phyloP scores from a whole-genome alignment of 1,140 invertebrate species.

The Drosophila busckii region DNA sequence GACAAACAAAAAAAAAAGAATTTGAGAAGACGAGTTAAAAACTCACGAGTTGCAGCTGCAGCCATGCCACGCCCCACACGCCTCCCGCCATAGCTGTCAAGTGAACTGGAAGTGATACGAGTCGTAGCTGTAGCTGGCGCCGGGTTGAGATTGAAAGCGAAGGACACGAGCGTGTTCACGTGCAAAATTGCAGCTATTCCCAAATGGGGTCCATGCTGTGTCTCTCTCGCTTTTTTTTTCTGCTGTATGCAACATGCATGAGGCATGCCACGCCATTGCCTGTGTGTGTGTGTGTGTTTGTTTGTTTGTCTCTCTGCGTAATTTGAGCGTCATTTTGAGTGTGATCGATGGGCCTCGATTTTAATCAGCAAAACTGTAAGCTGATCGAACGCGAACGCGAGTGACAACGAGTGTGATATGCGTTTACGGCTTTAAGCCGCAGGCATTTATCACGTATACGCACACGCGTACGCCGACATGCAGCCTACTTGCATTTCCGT shows the following conservation, averaged over 20 bases:
- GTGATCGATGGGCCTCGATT: conserved; percentile 59
- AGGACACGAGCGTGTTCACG: conserved; percentile 67
- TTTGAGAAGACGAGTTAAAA: conserved; percentile 23
- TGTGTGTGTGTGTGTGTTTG: conserved; percentile 3
- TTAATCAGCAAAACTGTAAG: conserved; percentile 57
- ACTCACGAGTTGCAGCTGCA: conserved; percentile 22
- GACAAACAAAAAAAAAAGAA: not conserved
- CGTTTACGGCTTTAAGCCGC: conserved; percentile 12
- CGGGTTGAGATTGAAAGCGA: conserved; percentile 8
- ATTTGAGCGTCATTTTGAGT: conserved; percentile 59
- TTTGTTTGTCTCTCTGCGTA: conserved; percentile 25
- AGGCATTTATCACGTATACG: conserved; percentile 33
- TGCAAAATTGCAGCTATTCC: conserved; percentile 74
- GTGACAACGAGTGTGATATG: conserved; percentile 34
- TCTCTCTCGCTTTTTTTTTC: conserved; percentile 20
- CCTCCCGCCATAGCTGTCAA: conserved; percentile 57
- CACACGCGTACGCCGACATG: conserved; percentile 2
- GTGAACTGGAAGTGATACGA: conserved; percentile 73
- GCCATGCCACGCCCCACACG: not conserved
- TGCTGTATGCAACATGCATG: conserved; percentile 28
- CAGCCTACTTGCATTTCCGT: conserved; percentile 24
- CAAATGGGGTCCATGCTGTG: conserved; percentile 30
- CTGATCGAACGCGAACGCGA: conserved; percentile 10
- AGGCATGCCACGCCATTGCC: not conserved
- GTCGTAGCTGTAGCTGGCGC: conserved; percentile 3